phyloP scores from a whole-genome alignment of 2,113 vertebrate species.

The Pollachius pollachius region DNA sequence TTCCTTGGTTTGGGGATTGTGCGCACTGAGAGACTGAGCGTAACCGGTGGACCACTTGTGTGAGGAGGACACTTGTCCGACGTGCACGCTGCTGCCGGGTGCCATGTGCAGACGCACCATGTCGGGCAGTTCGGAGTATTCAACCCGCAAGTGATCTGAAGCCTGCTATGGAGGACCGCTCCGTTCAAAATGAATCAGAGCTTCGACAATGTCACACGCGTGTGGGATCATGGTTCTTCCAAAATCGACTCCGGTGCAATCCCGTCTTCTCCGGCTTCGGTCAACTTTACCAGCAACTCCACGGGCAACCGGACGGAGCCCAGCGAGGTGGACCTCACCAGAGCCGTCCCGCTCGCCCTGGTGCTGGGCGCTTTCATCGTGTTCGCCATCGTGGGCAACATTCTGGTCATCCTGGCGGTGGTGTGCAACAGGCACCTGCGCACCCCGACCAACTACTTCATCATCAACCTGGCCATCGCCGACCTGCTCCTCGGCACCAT shows the following conservation, averaged over 20 bases:
- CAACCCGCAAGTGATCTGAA: constrained; percentile 38
- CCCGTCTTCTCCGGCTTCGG: constrained; percentile 33
- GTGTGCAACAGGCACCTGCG: constrained; percentile 95
- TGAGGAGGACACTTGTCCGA: not conserved
- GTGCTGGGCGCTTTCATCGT: constrained; percentile 92
- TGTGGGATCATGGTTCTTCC: constrained; percentile 70
- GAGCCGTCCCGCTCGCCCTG: constrained; percentile 86
- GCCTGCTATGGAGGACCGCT: constrained; percentile 73
- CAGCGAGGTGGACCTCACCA: constrained; percentile 75
- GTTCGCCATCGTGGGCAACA: constrained; percentile 93
- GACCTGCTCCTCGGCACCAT: constrained; percentile 93
- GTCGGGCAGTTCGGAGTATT: constrained; percentile 34
- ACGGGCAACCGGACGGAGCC: constrained; percentile 67
- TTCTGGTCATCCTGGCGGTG: constrained; percentile 93
- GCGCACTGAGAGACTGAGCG: not conserved
- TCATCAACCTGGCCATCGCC: constrained; percentile 93
- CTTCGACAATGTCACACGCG: constrained; percentile 70
- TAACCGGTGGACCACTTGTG: constrained; percentile 2
- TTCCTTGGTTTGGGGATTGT: not conserved
- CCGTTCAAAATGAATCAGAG: constrained; percentile 73
- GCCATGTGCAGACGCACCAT: constrained; percentile 6
- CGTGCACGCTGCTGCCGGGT: constrained; percentile 18
- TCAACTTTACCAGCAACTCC: constrained; percentile 76
- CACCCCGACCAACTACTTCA: constrained; percentile 96
- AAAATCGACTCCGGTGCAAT: constrained; percentile 51